Conservation (phyloP, 1,140 invertebrate genomes). For the honey bee (Apis mellifera) region DNA sequence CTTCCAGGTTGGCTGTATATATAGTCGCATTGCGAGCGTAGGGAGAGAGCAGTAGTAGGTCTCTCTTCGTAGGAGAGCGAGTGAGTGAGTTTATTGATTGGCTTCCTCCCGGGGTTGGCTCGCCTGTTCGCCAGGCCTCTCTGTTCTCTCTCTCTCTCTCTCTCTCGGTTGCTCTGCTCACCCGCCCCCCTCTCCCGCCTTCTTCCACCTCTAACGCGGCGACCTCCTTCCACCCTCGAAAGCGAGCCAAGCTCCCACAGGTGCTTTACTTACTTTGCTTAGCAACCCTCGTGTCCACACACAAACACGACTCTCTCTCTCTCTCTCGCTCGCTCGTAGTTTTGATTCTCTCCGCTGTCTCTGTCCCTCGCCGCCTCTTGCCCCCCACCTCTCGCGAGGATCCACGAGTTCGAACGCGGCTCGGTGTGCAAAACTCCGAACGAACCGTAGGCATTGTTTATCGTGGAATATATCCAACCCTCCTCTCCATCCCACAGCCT, state of each 20-base stretch:
- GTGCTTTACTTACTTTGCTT: slow-evolving; percentile 76
- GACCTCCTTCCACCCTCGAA: slow-evolving; percentile 59
- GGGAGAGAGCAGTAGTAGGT: slow-evolving; percentile 72
- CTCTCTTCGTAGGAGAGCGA: slow-evolving; percentile 72
- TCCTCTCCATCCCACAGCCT: slow-evolving; percentile 63
- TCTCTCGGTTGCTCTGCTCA: slow-evolving; percentile 6
- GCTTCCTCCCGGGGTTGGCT: slow-evolving; percentile 77
- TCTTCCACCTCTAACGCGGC: slow-evolving; percentile 41
- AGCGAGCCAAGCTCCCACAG: slow-evolving; percentile 73
- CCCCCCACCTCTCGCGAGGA: not conserved
- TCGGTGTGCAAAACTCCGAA: slow-evolving; percentile 35
- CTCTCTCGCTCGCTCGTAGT: not conserved
- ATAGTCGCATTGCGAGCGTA: slow-evolving; percentile 63
- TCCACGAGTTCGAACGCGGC: not conserved
- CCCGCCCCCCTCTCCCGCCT: slow-evolving; percentile 26
- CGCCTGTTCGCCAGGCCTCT: slow-evolving; percentile 68
- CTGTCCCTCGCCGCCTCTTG: not conserved
- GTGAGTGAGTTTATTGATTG: slow-evolving; percentile 80
- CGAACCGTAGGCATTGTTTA: slow-evolving; percentile 73
- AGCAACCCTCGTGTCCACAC: slow-evolving; percentile 67
- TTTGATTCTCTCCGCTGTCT: slow-evolving; percentile 24
- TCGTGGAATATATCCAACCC: slow-evolving; percentile 69
- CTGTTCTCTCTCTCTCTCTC: slow-evolving; percentile 52
- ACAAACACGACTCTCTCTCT: slow-evolving; percentile 34
- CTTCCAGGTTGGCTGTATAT: slow-evolving; percentile 70